phyloP scores from a whole-genome alignment of 2,888 invertebrate species.

The Crocallis elinguaria region DNA sequence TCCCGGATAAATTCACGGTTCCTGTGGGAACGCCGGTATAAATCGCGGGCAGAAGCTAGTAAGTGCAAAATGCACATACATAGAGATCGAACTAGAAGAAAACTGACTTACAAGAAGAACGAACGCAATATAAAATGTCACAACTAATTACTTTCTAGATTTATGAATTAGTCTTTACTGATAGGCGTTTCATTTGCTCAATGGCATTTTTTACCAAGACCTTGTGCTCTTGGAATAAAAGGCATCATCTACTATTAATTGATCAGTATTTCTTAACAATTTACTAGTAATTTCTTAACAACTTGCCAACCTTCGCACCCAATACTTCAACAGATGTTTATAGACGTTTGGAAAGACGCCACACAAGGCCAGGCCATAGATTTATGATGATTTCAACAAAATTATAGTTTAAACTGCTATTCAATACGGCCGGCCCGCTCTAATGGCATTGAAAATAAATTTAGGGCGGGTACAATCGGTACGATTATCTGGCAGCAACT shows the following conservation, averaged over 20 bases:
- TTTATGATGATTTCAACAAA: slow-evolving; percentile 27
- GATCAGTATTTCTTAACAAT: slow-evolving; percentile 17
- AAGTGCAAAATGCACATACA: too few relatives aligned
- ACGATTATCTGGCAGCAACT: too few relatives aligned
- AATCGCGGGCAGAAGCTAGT: too few relatives aligned
- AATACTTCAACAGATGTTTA: slow-evolving; percentile 21
- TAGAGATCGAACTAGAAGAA: too few relatives aligned
- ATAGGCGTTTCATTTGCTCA: neutral
- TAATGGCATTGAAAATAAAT: slow-evolving; percentile 38
- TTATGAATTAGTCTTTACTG: too few relatives aligned
- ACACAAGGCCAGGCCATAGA: slow-evolving; percentile 21
- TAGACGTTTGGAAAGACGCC: slow-evolving; percentile 25
- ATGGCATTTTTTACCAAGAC: neutral
- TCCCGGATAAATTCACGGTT: too few relatives aligned
- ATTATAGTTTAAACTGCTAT: slow-evolving; percentile 16
- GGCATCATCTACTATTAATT: neutral
- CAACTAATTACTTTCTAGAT: too few relatives aligned
- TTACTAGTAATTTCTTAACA: slow-evolving; percentile 5
- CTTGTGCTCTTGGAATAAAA: too few relatives aligned
- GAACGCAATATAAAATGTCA: too few relatives aligned
- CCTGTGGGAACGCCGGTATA: too few relatives aligned
- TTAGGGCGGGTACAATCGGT: slow-evolving; percentile 1
- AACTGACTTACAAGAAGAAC: too few relatives aligned
- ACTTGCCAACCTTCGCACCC: slow-evolving; percentile 10
- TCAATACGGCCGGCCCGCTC: slow-evolving; percentile 27